Evolutionary conservation across 2,888 invertebrate species (phyloP), one percentile per base, ranked within the genome.

Genomic region (Bombyx huttoni): DNA sequence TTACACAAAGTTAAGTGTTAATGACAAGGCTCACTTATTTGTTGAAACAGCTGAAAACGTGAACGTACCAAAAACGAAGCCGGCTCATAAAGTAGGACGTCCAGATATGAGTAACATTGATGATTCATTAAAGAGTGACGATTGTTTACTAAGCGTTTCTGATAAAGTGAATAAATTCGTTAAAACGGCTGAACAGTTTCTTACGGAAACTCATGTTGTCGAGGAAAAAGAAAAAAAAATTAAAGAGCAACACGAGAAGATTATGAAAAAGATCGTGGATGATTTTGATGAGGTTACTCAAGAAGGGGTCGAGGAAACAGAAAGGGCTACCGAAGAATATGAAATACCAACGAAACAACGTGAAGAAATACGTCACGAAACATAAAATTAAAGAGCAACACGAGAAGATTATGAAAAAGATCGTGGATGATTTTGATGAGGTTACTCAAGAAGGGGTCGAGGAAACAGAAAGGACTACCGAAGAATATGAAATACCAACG

Each of bases 121-220:
- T 55, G 90, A 90, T 49, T 89, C 90, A 46, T 68, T 92, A 24
- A 89, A 81, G 57, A 81, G 83, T 52, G 91, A 92, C 61, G 91
- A 91, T 57, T 92, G 91, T 61, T 76, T 90, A 12, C 75, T 92
- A 5, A 91, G 90, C 60, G 91, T 92, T 33, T 91, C 92, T 0
- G 91, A 92, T 61, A 92, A 92, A 73, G 92, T 92, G 0, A 89
- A 89, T 58, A 92, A 92, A 63, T 92, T 92, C 63, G 90, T 91
- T 24, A 89, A 89, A 64, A 91, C 91, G 3, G 89, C 91, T 46
- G 91, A 92, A 60, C 90, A 90, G 58, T 71, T 91, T 55, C 64
- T 86, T 24, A 75, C 63, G 34, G 81, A 87, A 56, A 67, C 75
- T 5, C 68, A 75, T 5, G 75, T 75, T 47, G 62, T 68, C 7